A percentile compares a stretch with the other conserved stretches of the same genome.
These are phyloP conservation scores for Drosophila watanabei DNA, from an alignment of 1,140 invertebrate genomes.

Conservation along the genomic window DNA sequence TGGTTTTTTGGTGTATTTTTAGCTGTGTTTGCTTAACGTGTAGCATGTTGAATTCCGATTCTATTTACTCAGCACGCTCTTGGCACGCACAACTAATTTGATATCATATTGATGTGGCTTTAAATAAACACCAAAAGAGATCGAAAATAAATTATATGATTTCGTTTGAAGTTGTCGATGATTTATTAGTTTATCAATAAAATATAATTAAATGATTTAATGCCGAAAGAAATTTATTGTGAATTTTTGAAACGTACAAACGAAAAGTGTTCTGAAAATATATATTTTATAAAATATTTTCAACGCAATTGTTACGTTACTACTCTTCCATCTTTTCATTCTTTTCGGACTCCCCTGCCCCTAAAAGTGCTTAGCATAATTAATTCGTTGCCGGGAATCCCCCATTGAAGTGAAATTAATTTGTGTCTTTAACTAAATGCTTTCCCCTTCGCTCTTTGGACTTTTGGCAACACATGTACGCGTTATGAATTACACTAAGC, in stretches of 20 bases:
- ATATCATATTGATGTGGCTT: conserved; percentile 12
- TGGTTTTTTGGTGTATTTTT: conserved; percentile 13
- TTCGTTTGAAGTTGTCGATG: conserved; percentile 23
- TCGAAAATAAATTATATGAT: conserved; percentile 2
- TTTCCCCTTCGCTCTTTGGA: conserved; percentile 2
- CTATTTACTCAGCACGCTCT: conserved; percentile 18
- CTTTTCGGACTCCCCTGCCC: not conserved
- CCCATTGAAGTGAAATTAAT: conserved; percentile 33
- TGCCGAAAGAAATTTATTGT: not conserved
- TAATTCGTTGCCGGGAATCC: conserved; percentile 31
- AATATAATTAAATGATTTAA: not conserved
- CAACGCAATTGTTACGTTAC: not conserved
- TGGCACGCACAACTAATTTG: conserved; percentile 27
- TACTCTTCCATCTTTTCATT: conserved; percentile 4
- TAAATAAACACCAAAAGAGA: conserved; percentile 26
- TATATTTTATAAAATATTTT: not conserved
- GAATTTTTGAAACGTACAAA: not conserved
- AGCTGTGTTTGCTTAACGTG: conserved; percentile 19
- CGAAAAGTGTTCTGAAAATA: not conserved
- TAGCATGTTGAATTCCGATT: conserved; percentile 8
- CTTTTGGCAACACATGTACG: conserved; percentile 47
- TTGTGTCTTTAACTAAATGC: conserved; percentile 44
- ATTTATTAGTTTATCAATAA: not conserved
- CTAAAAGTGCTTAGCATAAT: conserved; percentile 40
- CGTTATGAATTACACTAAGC: conserved; percentile 46